Evolutionary conservation across 2,888 invertebrate species (phyloP), one percentile per base, ranked within the genome.

Genomic region (Cinara cedri): DNA sequence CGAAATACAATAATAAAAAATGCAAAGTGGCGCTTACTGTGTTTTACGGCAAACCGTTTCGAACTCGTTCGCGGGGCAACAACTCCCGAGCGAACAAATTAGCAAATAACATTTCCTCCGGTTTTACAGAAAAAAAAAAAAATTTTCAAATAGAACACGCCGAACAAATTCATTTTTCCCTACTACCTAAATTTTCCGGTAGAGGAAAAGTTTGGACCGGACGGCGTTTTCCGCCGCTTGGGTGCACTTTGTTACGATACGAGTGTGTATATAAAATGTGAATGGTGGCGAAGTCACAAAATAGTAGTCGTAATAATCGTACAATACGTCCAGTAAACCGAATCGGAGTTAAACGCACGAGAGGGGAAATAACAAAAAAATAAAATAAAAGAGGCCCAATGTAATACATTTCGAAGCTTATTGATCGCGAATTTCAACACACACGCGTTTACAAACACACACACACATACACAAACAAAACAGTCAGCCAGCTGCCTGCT

Each of bases 371-470:
- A 8, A 8, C 51, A n/a, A 65, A 44, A 44, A 54, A 54, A 51
- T 9, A 14, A 16, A 63, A 16, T 46, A 51, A 62, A 42, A 26
- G 19, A 63, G 65, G 63, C 74, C 54, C 63, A 26, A 74, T 63
- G 63, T 54, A 44, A 65, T 75, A 78, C 60, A 78, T 70, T 70
- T 70, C 78, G 42, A 70, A 49, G 68, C 78, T 78, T 78, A 78
- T 78, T 78, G 78, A 78, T 78, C 78, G 78, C 78, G 78, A 46
- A 78, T 78, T 78, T 78, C 49, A 70, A 70, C 78, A 76, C 46
- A 71, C 49, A 62, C 13, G 26, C 63, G 34, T 26, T 14, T 68
- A 34, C 49, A 14, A 42, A 46, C 57, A n/a, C 44, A 11, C 26
- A 72, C 34, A 6, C 26, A 16, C 16, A 51, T 65, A 60, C 26